Base-by-base conservation (phyloP, 1,140 invertebrate genomes). In the Cydia pomonella region DNA sequence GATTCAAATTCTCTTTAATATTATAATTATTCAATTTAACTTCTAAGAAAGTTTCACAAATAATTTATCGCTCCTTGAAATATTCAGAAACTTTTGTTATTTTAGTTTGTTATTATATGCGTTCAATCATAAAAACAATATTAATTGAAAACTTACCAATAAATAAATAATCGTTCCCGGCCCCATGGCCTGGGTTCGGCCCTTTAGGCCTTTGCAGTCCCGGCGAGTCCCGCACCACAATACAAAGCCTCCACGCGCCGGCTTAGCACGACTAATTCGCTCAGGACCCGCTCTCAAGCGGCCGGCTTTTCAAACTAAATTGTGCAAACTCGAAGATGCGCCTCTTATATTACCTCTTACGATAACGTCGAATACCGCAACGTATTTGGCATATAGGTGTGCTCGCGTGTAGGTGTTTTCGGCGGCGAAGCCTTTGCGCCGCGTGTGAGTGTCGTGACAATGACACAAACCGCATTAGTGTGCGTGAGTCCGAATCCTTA, bases 301-400 rank as follows among this genome's bases (percentile, higher is more conserved):
- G 80, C 80, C 85, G 85, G 82, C 87, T 89, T 90, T 84, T 83
- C 85, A 89, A 84, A 92, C 90, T 92, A 90, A 92, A 87, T 88
- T 92, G 90, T 91, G 88, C 89, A 91, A 91, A 92, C 80, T 85
- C 85, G 82, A 91, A 91, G 89, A 92, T 91, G 90, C 90, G 89
- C 87, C 87, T 92, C 90, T 92, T 92, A 92, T 92, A 91, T 91
- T 89, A 92, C 83, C 84, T 91, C 89, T 92, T 92, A 91, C 85
- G 87, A 88, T 89, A 86, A 88, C 83, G 84, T 79, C 84, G 85
- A 82, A 89, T 86, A 92, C 87, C 89, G 90, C 90, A 92, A 92
- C 87, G 84, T 88, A 87, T 92, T 92, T 88, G 86, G 83, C 87
- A 89, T 89, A 89, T 87, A 84, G 63, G 59, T 72, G 53, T 77